Conservation (phyloP, 2,113 vertebrate species). For the Phalacrocorax carbo region DNA sequence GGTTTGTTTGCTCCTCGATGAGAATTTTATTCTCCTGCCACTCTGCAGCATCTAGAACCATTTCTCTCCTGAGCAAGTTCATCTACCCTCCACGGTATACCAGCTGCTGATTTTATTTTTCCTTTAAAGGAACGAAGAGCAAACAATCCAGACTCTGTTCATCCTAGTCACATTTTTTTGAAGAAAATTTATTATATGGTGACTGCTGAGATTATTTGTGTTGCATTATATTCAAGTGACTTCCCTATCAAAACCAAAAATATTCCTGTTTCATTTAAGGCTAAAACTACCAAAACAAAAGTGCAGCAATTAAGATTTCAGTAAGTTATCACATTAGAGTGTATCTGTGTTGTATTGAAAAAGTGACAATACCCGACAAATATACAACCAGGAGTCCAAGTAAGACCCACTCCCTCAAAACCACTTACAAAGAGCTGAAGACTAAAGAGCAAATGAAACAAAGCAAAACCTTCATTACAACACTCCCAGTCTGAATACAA, state of each 20-base stretch:
- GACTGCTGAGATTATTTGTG: background rate
- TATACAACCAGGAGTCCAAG: background rate
- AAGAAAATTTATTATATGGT: background rate
- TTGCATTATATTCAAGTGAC: background rate
- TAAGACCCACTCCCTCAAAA: background rate
- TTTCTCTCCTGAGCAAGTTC: background rate
- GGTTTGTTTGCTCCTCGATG: background rate
- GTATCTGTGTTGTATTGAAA: background rate
- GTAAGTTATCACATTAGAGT: background rate
- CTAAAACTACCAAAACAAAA: background rate
- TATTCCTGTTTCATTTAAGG: background rate
- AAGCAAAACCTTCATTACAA: background rate
- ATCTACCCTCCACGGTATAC: background rate
- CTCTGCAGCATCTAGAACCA: background rate
- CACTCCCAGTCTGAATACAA: background rate
- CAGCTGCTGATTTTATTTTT: background rate
- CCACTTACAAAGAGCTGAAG: background rate
- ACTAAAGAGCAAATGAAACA: constrained; percentile 12
- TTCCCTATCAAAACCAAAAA: background rate
- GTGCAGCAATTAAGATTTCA: background rate
- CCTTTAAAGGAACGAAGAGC: background rate
- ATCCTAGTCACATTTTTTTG: background rate
- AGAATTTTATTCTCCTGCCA: background rate
- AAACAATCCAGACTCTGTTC: background rate
- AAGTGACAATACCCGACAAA: background rate